These are phyloP conservation scores for Montipora capitata DNA, from an alignment of 92 coral and sea anemone genomes.

Conservation along the genomic window DNA sequence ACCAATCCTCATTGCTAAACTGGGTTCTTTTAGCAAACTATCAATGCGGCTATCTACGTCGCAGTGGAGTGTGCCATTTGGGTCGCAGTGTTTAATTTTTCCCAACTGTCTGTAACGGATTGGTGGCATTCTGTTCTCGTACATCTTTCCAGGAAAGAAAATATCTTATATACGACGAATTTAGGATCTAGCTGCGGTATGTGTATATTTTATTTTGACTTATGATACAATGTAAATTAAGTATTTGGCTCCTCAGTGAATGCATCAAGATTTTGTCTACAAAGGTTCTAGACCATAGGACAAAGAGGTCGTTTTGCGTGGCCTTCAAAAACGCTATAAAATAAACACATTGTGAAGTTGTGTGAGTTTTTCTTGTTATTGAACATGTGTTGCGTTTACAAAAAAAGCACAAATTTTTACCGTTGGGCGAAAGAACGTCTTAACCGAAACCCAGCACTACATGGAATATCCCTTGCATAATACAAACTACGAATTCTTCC, in stretches of 20 bases:
- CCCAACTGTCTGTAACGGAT: slow-evolving; percentile 13
- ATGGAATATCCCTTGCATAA: too few species aligned
- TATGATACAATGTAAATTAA: slow-evolving; percentile 35
- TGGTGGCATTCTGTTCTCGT: neutral
- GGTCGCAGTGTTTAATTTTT: slow-evolving; percentile 1
- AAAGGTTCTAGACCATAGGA: slow-evolving; percentile 35
- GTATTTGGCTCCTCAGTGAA: slow-evolving; percentile 37
- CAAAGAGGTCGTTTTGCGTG: slow-evolving; percentile 47
- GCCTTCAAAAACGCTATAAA: slow-evolving; percentile 37
- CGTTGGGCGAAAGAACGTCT: too few species aligned
- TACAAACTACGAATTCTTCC: too few species aligned
- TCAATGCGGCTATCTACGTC: neutral
- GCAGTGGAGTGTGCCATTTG: neutral
- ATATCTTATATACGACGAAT: neutral
- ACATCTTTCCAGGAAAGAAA: slow-evolving; percentile 24
- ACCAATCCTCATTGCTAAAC: neutral
- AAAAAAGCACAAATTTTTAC: too few species aligned
- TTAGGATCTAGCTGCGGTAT: slow-evolving; percentile 14
- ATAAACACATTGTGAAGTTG: neutral
- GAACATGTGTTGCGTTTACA: too few species aligned
- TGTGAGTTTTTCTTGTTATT: too few species aligned
- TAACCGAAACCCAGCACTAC: too few species aligned
- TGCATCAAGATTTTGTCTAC: slow-evolving; percentile 31
- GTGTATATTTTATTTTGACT: slow-evolving; percentile 56
- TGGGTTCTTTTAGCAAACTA: neutral